Conservation (phyloP, 92 coral and sea anemone genomes). For the Blastomussa wellsi region DNA sequence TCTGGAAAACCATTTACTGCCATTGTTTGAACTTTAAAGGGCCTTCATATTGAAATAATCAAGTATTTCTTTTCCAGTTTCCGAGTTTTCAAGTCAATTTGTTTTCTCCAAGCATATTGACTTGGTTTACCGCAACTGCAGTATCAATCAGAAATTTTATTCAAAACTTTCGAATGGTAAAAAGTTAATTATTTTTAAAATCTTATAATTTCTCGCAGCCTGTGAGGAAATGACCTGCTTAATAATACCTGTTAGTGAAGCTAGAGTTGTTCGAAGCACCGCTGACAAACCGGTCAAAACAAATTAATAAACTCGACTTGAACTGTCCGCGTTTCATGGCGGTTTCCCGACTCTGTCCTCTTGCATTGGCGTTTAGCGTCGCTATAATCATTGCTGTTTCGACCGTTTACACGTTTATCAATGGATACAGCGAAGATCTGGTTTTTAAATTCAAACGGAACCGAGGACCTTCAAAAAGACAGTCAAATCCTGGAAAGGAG, state of each 20-base stretch:
- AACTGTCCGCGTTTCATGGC: slow-evolving; percentile 9
- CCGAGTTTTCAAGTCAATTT: no score
- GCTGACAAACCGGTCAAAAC: slow-evolving; percentile 1
- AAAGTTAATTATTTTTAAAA: no score
- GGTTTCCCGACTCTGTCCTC: slow-evolving; percentile 39
- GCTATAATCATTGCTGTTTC: slow-evolving; percentile 34
- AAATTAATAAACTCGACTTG: neutral
- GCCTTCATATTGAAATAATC: no score
- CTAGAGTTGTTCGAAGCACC: neutral
- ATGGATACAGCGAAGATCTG: slow-evolving; percentile 25
- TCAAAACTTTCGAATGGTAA: neutral
- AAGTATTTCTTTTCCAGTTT: no score
- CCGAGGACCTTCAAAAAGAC: neutral
- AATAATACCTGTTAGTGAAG: slow-evolving; percentile 12
- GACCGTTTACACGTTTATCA: slow-evolving; percentile 30
- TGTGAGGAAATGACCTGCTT: slow-evolving; percentile 7
- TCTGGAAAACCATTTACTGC: no score
- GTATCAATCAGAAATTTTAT: neutral
- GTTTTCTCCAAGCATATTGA: no score
- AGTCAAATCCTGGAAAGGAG: slow-evolving; percentile 12
- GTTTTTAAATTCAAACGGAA: slow-evolving; percentile 23
- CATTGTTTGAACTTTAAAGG: no score
- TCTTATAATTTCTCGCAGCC: no score
- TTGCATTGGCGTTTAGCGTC: slow-evolving; percentile 29
- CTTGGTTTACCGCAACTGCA: neutral